Base-by-base conservation (phyloP, 1,140 invertebrate species). In the Melitaea cinxia region DNA sequence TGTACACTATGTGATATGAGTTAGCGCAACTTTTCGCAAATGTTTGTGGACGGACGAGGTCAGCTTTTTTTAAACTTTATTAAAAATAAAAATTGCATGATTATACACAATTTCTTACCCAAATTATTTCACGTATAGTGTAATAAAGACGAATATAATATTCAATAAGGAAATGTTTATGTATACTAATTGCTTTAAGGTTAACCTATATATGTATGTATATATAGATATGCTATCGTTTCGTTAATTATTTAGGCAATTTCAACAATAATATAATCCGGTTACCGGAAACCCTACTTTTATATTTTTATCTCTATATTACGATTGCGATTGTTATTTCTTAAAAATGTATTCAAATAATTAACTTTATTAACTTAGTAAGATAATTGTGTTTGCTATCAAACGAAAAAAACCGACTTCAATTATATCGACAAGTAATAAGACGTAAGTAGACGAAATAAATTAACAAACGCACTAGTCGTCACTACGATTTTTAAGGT, bases 11-110 rank as follows among this genome's bases (percentile, higher is more conserved):
- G 63, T 74, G 72, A 71, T 67, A 83, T 78, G 74, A 82, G 78
- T 62, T 83, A 82, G 80, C 72, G 72, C 68, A 67, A 70, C 17
- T 63, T 62, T 58, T 67, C 68, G 53, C 70, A 80, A 81, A 89
- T 89, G 86, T 89, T 87, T 79, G 74, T 89, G 72, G 86, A 89
- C 84, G 86, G 86, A 61, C 72, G 80, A 81, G 86, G 86, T 89
- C 78, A 70, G 79, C 77, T 66, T 66, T 54, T n/a, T 59, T 67
- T 19, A 17, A 39, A 7, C 6, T 2, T 17, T 17, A 17, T 9
- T 14, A 42, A 7, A 17, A 17, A 6, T 42, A n/a, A n/a, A n/a
- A n/a, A n/a, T n/a, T n/a, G n/a, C n/a, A n/a, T n/a, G n/a, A n/a
- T n/a, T n/a, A n/a, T n/a, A n/a, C n/a, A n/a, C n/a, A n/a, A n/a